Evolutionary conservation across 2,888 invertebrate species (phyloP).

Genomic region (Therioaphis trifolii): DNA sequence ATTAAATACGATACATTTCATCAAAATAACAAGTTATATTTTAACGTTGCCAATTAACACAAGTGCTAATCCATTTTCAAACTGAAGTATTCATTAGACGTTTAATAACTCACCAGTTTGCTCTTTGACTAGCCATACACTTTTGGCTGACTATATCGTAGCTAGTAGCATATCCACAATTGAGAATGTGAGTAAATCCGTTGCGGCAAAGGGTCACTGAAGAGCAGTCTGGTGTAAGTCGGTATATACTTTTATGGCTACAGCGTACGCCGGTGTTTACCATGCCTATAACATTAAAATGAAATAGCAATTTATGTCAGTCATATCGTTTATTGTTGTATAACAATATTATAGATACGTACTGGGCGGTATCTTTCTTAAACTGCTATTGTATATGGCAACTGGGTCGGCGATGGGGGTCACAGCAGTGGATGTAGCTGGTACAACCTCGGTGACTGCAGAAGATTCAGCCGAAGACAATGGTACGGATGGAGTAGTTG

Average conservation of each 20-base stretch:
- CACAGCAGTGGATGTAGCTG: constrained; percentile 62
- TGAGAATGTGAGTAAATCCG: constrained; percentile 69
- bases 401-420: constrained; percentile 65
- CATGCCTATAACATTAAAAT: constrained; percentile 66
- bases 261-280: constrained; percentile 68
- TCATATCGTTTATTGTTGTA: background rate
- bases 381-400: constrained; percentile 63
- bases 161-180: constrained; percentile 69
- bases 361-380: constrained; percentile 65
- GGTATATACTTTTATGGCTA: constrained; percentile 66
- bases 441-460: constrained; percentile 39
- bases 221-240: constrained; percentile 69
- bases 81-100: too few relatives aligned
- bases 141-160: constrained; percentile 69
- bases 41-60: too few relatives aligned
- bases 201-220: constrained; percentile 69
- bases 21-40: too few relatives aligned
- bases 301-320: too few relatives aligned
- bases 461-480: constrained; percentile 59
- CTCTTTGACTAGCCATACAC: constrained; percentile 68
- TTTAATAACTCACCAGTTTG: constrained; percentile 69
- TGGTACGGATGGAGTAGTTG: constrained; percentile 47
- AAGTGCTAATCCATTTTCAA: too few relatives aligned
- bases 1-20: too few relatives aligned
- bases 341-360: constrained; percentile 31